These are phyloP conservation scores for Paguma larvata DNA, from an alignment of 2,797 vertebrate species.

Conservation along the genomic window DNA sequence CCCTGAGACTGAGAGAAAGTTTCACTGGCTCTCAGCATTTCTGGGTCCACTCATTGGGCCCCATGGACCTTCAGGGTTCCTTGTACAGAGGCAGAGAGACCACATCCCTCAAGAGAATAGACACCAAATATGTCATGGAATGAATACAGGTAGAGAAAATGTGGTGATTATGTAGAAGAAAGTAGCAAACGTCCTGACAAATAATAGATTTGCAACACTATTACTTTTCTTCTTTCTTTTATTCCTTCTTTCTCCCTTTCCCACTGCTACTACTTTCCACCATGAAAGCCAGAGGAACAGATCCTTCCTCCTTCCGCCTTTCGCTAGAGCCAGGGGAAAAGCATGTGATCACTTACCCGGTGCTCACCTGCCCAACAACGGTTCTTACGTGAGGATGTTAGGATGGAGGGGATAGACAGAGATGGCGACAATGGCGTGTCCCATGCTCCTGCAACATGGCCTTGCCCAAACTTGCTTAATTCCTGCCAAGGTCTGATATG, in stretches of 20 bases:
- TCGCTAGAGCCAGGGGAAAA: background rate
- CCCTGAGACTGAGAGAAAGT: background rate
- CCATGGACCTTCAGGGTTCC: background rate
- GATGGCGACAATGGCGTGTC: background rate
- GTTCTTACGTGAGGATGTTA: background rate
- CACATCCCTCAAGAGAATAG: background rate
- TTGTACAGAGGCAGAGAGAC: background rate
- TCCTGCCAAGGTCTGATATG: background rate
- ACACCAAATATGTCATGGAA: background rate
- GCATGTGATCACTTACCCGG: no score
- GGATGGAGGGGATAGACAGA: background rate
- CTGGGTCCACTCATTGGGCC: background rate
- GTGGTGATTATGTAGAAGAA: background rate
- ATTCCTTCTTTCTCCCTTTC: background rate
- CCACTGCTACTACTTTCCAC: background rate
- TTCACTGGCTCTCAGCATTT: background rate
- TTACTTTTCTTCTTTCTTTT: background rate
- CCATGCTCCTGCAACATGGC: no score
- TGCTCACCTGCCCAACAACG: background rate
- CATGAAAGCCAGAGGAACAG: background rate
- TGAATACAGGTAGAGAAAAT: background rate
- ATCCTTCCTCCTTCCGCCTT: no score
- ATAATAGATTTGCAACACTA: background rate
- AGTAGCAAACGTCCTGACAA: background rate
- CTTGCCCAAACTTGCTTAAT: background rate